Percentiles rank a stretch among this genome's conserved stretches.
These are phyloP conservation scores for Globicephala melas DNA, from an alignment of 2,113 vertebrate species.

Conservation along the genomic window DNA sequence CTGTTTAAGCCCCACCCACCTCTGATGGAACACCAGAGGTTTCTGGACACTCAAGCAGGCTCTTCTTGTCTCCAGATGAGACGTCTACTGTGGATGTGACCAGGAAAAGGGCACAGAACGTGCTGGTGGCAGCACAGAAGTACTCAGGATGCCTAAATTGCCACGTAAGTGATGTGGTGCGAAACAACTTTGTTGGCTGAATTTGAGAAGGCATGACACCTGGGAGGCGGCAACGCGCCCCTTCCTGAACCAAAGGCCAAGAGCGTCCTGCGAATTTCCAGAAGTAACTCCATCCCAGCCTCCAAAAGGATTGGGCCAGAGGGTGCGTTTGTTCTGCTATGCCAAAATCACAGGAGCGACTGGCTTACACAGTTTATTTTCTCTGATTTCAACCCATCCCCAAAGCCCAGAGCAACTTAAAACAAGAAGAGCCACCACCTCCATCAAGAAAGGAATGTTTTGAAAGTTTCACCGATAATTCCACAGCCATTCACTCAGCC, in stretches of 20 bases:
- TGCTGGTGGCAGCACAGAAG: neutral
- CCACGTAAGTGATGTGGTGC: accelerated
- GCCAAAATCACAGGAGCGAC: neutral
- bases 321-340: neutral
- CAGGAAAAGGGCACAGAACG: neutral
- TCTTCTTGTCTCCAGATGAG: neutral
- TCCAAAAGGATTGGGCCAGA: neutral
- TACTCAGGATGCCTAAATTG: neutral
- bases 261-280: neutral
- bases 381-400: slow-evolving; percentile 11
- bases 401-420: slow-evolving; percentile 27
- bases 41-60: neutral
- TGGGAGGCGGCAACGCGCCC: too few relatives aligned
- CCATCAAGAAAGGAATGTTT: neutral
- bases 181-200: neutral
- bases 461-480: slow-evolving; percentile 21
- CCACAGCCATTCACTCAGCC: neutral
- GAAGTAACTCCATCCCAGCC: neutral
- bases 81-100: accelerated
- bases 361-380: neutral
- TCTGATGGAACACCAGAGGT: neutral
- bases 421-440: neutral
- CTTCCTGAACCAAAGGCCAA: neutral
- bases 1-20: neutral
- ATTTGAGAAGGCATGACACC: neutral